Conservation (phyloP, 2,797 vertebrate genomes). For the Octomys mimax region DNA sequence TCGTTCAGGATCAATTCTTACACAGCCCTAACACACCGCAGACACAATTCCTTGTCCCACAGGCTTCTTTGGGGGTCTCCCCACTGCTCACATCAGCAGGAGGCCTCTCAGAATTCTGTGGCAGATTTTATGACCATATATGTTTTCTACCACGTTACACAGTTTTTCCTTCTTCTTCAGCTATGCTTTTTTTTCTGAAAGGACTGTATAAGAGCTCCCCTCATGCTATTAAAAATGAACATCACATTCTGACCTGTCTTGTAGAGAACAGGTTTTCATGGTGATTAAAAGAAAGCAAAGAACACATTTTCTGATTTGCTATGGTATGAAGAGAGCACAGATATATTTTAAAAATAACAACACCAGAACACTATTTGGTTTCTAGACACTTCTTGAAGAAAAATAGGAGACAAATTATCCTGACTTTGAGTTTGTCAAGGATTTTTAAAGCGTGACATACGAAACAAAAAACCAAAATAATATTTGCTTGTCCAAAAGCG, state of each 20-base stretch:
- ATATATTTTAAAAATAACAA: constrained; percentile 9
- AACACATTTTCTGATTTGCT: background rate
- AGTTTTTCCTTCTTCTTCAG: constrained; percentile 9
- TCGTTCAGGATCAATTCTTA: constrained; percentile 53
- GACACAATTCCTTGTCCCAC: background rate
- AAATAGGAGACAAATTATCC: background rate
- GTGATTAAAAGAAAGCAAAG: background rate
- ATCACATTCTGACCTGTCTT: background rate
- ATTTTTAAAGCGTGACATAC: background rate
- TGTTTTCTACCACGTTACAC: constrained; percentile 22
- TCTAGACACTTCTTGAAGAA: constrained; percentile 22
- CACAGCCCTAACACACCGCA: background rate
- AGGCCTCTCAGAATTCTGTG: constrained; percentile 7
- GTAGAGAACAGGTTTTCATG: background rate
- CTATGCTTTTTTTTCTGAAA: background rate
- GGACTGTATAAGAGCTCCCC: background rate
- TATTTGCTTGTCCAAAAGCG: constrained; percentile 8
- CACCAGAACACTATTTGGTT: background rate
- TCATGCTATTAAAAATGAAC: constrained; percentile 19
- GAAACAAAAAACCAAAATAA: background rate
- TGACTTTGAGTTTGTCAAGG: background rate
- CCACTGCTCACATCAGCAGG: background rate
- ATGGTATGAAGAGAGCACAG: background rate
- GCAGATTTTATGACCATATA: background rate
- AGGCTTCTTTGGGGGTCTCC: constrained; percentile 24